These are phyloP conservation scores for Bicyclus anynana DNA, from an alignment of 1,140 invertebrate species.

Conservation along the genomic window DNA sequence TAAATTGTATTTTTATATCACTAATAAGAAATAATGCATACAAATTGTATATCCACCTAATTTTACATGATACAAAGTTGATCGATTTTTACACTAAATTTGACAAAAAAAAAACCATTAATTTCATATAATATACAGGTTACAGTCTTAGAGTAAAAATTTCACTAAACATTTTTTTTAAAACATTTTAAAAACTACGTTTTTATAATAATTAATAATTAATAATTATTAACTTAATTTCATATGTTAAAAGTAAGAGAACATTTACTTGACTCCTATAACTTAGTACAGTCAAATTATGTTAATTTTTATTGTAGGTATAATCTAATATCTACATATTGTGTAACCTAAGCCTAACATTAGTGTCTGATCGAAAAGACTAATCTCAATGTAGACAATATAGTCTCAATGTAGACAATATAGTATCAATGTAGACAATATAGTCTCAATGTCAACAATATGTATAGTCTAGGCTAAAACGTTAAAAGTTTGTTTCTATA, in stretches of 20 bases:
- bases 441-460: too few species aligned
- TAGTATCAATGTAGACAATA: too few species aligned
- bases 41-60: not conserved
- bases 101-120: not conserved
- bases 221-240: not conserved
- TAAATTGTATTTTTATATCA: not conserved
- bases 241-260: too few species aligned
- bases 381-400: not conserved
- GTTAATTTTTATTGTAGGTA: not conserved
- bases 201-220: too few species aligned
- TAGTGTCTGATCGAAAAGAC: not conserved
- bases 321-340: not conserved
- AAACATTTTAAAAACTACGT: not conserved
- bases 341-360: not conserved
- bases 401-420: too few species aligned
- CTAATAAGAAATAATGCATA: not conserved
- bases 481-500: too few species aligned
- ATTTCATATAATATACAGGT: too few species aligned
- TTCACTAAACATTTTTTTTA: not conserved
- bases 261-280: too few species aligned
- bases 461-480: too few species aligned
- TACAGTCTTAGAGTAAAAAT: conserved; percentile 1
- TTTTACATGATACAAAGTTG: not conserved
- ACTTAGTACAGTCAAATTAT: too few species aligned
- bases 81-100: not conserved